A percentile compares a stretch with the other conserved stretches of the same genome.
These are phyloP conservation scores for Pomatostomus ruficeps DNA, from an alignment of 2,113 vertebrate species.

Conservation along the genomic window DNA sequence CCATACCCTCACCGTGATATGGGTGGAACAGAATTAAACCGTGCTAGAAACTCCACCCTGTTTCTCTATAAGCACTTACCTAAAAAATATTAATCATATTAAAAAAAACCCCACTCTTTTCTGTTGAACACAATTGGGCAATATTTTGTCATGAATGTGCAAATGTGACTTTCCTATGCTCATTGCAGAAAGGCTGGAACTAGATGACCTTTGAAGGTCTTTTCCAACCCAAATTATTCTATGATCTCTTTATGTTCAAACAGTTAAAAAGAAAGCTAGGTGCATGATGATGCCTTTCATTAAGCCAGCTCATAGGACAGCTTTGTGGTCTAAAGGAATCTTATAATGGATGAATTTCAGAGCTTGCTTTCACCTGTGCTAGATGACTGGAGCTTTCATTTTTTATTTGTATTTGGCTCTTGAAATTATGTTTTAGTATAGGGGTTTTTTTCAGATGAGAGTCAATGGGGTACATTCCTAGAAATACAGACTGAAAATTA, in stretches of 20 bases:
- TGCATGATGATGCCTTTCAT: background rate
- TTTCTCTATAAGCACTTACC: background rate
- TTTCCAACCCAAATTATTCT: background rate
- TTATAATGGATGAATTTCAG: background rate
- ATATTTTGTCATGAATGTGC: background rate
- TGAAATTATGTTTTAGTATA: background rate
- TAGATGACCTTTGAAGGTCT: background rate
- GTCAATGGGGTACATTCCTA: background rate
- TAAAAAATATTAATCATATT: background rate
- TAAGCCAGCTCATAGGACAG: background rate
- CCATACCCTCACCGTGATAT: rapidly evolving
- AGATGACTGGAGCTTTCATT: background rate
- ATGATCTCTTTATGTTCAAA: background rate
- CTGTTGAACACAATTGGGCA: background rate
- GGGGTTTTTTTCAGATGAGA: background rate
- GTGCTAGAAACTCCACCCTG: background rate
- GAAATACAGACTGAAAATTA: background rate
- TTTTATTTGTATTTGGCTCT: background rate
- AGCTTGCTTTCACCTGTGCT: background rate
- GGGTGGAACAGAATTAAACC: background rate
- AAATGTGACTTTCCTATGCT: background rate
- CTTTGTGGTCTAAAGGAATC: background rate
- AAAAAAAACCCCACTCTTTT: background rate
- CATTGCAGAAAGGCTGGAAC: background rate
- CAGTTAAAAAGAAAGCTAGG: background rate